A percentile compares a stretch with the other conserved stretches of the same genome.
phyloP scores from a whole-genome alignment of 2,888 invertebrate species.

The Bombylius discolor region DNA sequence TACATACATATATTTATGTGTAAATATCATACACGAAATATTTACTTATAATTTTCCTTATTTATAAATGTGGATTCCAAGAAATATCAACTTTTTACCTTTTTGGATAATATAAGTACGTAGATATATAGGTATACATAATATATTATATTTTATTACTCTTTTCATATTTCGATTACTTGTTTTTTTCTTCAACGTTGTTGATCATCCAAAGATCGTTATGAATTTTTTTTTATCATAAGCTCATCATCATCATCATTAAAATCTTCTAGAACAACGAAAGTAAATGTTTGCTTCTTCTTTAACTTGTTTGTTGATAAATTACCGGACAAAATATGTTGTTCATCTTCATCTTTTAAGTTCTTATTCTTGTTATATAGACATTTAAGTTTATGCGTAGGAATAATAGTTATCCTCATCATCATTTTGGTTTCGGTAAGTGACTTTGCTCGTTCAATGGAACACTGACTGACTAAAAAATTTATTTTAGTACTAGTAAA shows the following conservation, averaged over 20 bases:
- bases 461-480: constrained; percentile 29
- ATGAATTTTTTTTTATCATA: background rate
- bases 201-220: no score
- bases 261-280: background rate
- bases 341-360: background rate
- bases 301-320: background rate
- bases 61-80: no score
- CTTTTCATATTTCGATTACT: no score
- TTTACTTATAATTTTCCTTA: no score
- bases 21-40: no score
- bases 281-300: constrained; percentile 6
- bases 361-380: background rate
- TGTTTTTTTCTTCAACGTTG: no score
- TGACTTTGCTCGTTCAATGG: constrained; percentile 39
- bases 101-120: no score
- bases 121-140: no score
- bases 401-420: constrained; percentile 2
- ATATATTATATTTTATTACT: no score
- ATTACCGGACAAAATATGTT: no score
- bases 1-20: no score
- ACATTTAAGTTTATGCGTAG: background rate
- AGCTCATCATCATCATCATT: background rate
- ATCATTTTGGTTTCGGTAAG: constrained; percentile 33
- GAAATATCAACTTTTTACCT: no score
- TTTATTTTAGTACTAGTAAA: background rate